These are phyloP conservation scores for Oreocharis arfaki DNA, from an alignment of 2,113 vertebrate genomes.

Conservation along the genomic window DNA sequence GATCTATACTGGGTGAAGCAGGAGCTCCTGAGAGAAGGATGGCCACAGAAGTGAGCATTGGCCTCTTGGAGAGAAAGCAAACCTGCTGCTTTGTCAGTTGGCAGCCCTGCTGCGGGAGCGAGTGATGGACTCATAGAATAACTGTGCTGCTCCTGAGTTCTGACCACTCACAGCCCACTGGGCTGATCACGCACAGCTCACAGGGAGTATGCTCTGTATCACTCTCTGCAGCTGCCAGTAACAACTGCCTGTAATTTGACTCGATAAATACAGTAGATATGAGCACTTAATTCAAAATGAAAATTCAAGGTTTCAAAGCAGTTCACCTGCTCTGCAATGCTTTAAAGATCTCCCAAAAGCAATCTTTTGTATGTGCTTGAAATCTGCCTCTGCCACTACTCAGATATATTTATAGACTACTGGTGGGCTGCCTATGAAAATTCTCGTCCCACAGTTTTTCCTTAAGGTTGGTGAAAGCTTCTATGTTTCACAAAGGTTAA, in stretches of 20 bases:
- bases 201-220: not conserved
- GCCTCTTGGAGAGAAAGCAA: not conserved
- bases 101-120: not conserved
- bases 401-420: conserved; percentile 53
- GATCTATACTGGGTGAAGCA: not conserved
- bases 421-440: conserved; percentile 59
- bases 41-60: not conserved
- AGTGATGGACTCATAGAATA: not conserved
- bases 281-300: conserved; percentile 16
- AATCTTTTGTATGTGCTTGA: conserved; percentile 36
- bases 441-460: conserved; percentile 47
- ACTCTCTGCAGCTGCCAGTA: not conserved
- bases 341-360: conserved; percentile 31
- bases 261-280: not conserved
- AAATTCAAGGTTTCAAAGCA: conserved; percentile 24
- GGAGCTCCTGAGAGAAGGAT: not conserved
- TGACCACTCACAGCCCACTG: not conserved
- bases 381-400: conserved; percentile 55
- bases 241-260: not conserved
- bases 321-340: not conserved
- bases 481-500: conserved; percentile 26
- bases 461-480: conserved; percentile 34
- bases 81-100: not conserved
- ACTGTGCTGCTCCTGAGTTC: not conserved
- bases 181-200: not conserved